A percentile compares a stretch with the other conserved stretches of the same genome.
Evolutionary conservation across 2,888 invertebrate species (phyloP).

Genomic region (Agriopis marginaria): DNA sequence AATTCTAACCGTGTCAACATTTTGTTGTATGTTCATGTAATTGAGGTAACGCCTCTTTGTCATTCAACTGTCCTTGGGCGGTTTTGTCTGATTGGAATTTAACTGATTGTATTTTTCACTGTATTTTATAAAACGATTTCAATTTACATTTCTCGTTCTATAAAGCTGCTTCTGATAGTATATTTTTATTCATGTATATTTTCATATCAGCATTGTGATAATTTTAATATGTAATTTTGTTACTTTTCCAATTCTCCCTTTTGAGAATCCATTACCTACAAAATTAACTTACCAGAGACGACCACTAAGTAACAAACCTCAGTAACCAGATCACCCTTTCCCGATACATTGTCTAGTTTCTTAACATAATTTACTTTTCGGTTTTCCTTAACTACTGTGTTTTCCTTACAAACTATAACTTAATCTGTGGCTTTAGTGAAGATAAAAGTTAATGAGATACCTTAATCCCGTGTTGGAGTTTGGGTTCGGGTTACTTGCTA

Average conservation of each 20-base stretch:
- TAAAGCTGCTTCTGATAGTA: too few relatives aligned
- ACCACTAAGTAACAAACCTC: constrained; percentile 61
- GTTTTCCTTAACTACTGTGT: constrained; percentile 50
- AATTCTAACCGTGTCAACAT: constrained; percentile 73
- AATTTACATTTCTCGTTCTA: neutral
- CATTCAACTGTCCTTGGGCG: constrained; percentile 58
- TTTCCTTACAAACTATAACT: constrained; percentile 30
- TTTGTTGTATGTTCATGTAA: constrained; percentile 65
- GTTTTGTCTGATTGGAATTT: constrained; percentile 53
- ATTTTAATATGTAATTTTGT: too few relatives aligned
- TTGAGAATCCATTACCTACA: neutral
- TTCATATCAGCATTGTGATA: too few relatives aligned
- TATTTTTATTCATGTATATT: too few relatives aligned
- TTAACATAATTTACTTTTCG: constrained; percentile 62
- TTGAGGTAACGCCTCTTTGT: constrained; percentile 74
- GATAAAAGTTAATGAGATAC: constrained; percentile 20
- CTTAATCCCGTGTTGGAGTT: constrained; percentile 19
- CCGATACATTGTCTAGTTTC: constrained; percentile 57
- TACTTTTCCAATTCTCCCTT: neutral
- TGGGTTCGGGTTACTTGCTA: constrained; percentile 14
- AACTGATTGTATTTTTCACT: neutral
- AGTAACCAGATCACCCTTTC: constrained; percentile 65
- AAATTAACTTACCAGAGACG: constrained; percentile 30
- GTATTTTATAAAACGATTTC: constrained; percentile 5
- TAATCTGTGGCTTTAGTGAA: constrained; percentile 17